Percentiles rank a stretch among this genome's conserved stretches.
Evolutionary conservation across 2,113 vertebrate species (phyloP).

Genomic region (Leptobrachium leishanense): DNA sequence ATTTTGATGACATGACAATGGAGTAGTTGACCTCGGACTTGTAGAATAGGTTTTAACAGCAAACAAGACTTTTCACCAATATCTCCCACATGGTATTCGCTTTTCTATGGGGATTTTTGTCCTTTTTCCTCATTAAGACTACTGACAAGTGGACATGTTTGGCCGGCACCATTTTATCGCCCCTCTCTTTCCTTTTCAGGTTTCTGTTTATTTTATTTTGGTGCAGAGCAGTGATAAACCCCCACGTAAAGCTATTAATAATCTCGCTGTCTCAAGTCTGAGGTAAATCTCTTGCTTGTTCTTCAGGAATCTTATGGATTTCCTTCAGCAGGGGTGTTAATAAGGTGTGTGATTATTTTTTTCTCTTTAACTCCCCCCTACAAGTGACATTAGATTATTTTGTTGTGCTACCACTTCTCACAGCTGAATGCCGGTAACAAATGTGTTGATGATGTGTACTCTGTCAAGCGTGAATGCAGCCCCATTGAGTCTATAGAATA

Average conservation of each 20-base stretch:
- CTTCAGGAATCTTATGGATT: neutral
- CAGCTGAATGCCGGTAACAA: constrained; percentile 12
- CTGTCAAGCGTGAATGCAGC: no score
- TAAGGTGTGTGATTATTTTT: constrained; percentile 1
- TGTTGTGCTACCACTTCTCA: constrained; percentile 19
- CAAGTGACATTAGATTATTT: constrained; percentile 33
- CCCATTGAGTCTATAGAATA: no score
- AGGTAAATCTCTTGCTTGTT: constrained; percentile 18
- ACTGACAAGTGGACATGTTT: constrained; percentile 16
- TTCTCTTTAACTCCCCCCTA: constrained; percentile 19
- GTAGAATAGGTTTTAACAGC: neutral
- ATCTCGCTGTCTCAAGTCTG: constrained; percentile 2
- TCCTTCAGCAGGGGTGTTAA: neutral
- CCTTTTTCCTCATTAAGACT: neutral
- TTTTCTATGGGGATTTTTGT: constrained; percentile 8
- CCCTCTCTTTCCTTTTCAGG: neutral
- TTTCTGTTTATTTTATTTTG: constrained; percentile 26
- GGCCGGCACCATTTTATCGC: no score
- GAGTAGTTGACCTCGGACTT: no score
- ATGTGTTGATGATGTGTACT: no score
- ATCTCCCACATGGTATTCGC: constrained; percentile 17
- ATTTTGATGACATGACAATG: no score
- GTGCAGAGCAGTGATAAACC: neutral
- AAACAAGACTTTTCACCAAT: neutral
- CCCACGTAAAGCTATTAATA: constrained; percentile 12